Base-by-base conservation (phyloP, 2,113 vertebrate genomes). In the Chitala chitala region DNA sequence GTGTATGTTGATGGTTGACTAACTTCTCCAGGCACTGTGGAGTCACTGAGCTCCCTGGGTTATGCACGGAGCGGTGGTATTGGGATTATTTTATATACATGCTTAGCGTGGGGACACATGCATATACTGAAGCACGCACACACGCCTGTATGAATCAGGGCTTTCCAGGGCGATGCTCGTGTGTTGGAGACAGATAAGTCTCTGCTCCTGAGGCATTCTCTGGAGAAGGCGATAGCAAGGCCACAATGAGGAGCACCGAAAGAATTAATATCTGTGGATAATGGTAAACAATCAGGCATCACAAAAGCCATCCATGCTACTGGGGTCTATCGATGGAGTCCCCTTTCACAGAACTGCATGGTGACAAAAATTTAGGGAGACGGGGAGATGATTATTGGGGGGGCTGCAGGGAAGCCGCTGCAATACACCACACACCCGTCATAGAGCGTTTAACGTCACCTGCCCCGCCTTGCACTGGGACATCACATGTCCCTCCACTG, bases 131-230 rank as follows among this genome's bases (percentile, higher is more conserved):
- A n/a, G n/a, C n/a, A n/a, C n/a, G n/a, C 79, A 13, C 9, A 13
- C 5, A 51, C 12, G 48, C 12, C 12, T 51, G 48, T 51, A 8
- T 2, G 12, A 48, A 15, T 78, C 78, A 76, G 74, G 77, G 81
- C 84, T 84, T 82, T 78, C 59, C 59, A 72, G 75, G 48, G 29
- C 48, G 75, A 81, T 83, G 75, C 77, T 84, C 75, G 76, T 78
- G 80, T 87, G 85, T 82, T 83, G 76, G 81, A 80, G 81, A 80
- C 74, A 76, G 85, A 87, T 89, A 89, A 89, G 84, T 75, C 74
- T 44, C 80, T 61, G 53, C 61, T 78, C 73, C 73, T 76, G 50
- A 71, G 63, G 36, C 36, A 26, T 65, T 78, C 78, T 76, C 73
- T 79, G 50, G 66, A 74, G 66, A 56, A 77, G 48, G 46, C 1